These are phyloP conservation scores for Danio aesculapii DNA, from an alignment of 2,797 vertebrate genomes.

Conservation along the genomic window DNA sequence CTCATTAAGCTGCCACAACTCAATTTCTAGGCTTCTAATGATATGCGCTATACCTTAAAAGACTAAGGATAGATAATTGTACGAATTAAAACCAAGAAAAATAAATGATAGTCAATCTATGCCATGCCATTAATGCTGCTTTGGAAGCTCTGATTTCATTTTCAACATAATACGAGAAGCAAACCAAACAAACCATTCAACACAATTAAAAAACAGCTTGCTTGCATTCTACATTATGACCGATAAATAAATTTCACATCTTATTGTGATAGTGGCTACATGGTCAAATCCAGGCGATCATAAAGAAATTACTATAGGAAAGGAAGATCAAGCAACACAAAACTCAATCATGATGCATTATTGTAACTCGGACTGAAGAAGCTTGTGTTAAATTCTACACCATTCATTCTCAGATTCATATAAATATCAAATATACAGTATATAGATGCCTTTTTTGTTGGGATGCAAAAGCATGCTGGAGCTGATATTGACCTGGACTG, in stretches of 20 bases:
- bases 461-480: slow-evolving; percentile 75
- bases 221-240: slow-evolving; percentile 11
- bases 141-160: slow-evolving; percentile 62
- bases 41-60: slow-evolving; percentile 42
- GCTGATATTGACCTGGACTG: slow-evolving; percentile 75
- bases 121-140: slow-evolving; percentile 64
- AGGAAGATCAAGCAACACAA: slow-evolving; percentile 35
- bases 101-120: slow-evolving; percentile 23
- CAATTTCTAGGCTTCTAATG: slow-evolving; percentile 47
- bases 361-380: slow-evolving; percentile 44
- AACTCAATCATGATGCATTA: slow-evolving; percentile 54
- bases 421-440: slow-evolving; percentile 73
- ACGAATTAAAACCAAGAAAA: slow-evolving; percentile 62
- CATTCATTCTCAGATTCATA: slow-evolving; percentile 79
- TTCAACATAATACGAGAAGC: slow-evolving; percentile 50
- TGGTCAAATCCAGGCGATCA: slow-evolving; percentile 11
- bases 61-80: slow-evolving; percentile 33
- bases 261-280: slow-evolving; percentile 23
- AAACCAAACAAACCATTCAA: slow-evolving; percentile 47
- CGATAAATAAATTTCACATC: slow-evolving; percentile 27
- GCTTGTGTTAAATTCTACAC: slow-evolving; percentile 60
- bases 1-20: slow-evolving; percentile 42
- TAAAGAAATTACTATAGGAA: slow-evolving; percentile 33
- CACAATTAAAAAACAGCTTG: slow-evolving; percentile 36
- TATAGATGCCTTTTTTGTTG: slow-evolving; percentile 79